Conservation (phyloP, 1,140 invertebrate species). For the Megathymus violae region DNA sequence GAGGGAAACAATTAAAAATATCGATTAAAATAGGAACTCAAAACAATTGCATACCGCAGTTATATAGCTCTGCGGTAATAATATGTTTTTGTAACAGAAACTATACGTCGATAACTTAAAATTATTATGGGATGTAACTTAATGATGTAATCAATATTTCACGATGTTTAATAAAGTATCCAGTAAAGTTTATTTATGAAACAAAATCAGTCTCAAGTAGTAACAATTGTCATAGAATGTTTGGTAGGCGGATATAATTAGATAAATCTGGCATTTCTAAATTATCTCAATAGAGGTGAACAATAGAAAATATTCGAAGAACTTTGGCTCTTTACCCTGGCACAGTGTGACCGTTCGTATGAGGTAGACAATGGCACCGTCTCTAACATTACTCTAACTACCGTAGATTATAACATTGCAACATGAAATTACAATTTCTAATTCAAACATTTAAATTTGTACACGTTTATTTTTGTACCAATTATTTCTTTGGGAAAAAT, state of each 20-base stretch:
- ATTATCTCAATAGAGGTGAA: slow-evolving; percentile 59
- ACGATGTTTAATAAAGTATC: neutral
- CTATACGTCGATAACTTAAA: no score
- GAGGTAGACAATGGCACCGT: slow-evolving; percentile 79
- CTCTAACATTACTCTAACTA: slow-evolving; percentile 73
- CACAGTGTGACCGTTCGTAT: slow-evolving; percentile 56
- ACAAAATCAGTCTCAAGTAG: slow-evolving; percentile 73
- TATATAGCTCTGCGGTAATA: neutral
- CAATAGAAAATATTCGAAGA: slow-evolving; percentile 72
- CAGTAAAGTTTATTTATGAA: slow-evolving; percentile 32
- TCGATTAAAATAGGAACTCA: slow-evolving; percentile 74
- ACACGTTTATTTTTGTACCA: slow-evolving; percentile 80
- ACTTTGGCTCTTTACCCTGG: slow-evolving; percentile 81
- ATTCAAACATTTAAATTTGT: slow-evolving; percentile 73
- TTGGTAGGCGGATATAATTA: slow-evolving; percentile 37
- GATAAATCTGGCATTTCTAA: slow-evolving; percentile 45
- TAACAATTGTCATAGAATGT: slow-evolving; percentile 46
- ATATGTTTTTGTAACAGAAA: slow-evolving; percentile 3
- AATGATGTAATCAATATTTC: slow-evolving; percentile 6
- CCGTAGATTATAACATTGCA: slow-evolving; percentile 72
- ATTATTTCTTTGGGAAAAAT: slow-evolving; percentile 81
- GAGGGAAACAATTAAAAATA: slow-evolving; percentile 54
- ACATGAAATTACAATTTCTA: slow-evolving; percentile 74
- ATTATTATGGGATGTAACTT: slow-evolving; percentile 10
- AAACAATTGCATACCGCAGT: slow-evolving; percentile 65